phyloP scores from a whole-genome alignment of 37 sponge, comb jelly and placozoan species.

The Theonella swinhoei region DNA sequence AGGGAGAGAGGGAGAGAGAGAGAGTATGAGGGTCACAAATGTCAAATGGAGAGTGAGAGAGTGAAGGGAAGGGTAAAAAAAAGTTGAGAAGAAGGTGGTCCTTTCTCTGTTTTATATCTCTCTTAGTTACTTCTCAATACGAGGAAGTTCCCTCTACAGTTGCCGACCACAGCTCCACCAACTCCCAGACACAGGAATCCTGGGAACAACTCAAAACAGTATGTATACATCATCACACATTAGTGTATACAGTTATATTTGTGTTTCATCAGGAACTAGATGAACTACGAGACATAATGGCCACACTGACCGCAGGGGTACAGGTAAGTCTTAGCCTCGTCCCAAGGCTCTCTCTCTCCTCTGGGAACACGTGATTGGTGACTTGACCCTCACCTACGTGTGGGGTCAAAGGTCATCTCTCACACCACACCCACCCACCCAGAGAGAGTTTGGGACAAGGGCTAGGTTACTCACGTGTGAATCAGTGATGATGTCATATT shows the following conservation, averaged over 20 bases:
- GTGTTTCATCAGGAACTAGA: neutral
- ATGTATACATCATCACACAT: neutral
- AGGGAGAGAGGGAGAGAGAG: neutral
- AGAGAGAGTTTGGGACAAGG: too few relatives aligned
- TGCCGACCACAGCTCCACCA: neutral
- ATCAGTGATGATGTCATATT: neutral
- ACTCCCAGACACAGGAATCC: neutral
- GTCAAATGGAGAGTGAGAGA: neutral
- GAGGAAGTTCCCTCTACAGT: neutral
- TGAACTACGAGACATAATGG: neutral
- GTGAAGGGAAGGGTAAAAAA: too few relatives aligned
- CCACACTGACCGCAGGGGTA: neutral
- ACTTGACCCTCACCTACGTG: too few relatives aligned
- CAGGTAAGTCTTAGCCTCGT: neutral
- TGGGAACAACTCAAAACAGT: neutral
- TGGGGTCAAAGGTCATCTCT: too few relatives aligned
- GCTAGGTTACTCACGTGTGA: too few relatives aligned
- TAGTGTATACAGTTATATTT: too few relatives aligned
- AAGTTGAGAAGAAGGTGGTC: too few relatives aligned
- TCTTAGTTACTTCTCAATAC: neutral
- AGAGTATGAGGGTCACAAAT: neutral
- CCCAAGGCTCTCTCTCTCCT: neutral
- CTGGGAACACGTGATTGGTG: too few relatives aligned
- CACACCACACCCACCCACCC: too few relatives aligned
- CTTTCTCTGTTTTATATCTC: too few relatives aligned